These are phyloP conservation scores for Zosterops borbonicus DNA, from an alignment of 2,113 vertebrate genomes.

Conservation along the genomic window DNA sequence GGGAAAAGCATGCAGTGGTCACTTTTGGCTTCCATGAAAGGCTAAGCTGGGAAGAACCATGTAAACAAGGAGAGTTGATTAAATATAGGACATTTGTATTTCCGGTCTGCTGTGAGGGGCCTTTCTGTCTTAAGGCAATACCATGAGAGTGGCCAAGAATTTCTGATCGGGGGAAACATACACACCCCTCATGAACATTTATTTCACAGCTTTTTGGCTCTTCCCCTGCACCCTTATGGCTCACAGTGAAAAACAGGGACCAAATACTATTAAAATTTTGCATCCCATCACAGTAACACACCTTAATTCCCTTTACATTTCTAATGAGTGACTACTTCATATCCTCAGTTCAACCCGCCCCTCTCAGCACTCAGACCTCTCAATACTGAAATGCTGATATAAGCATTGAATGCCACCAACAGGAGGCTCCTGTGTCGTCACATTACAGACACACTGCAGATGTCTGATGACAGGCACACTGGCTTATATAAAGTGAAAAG, in stretches of 20 bases:
- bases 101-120: background rate
- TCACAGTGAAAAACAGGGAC: background rate
- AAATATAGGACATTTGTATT: background rate
- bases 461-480: background rate
- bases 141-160: background rate
- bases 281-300: background rate
- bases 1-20: background rate
- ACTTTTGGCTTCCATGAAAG: background rate
- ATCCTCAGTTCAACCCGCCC: background rate
- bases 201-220: background rate
- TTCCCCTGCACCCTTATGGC: background rate
- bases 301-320: background rate
- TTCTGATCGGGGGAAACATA: background rate
- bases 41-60: background rate
- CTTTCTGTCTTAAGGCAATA: background rate
- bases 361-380: background rate
- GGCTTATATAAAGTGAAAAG: background rate
- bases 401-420: background rate
- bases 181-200: background rate
- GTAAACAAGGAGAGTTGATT: background rate
- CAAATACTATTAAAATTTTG: background rate
- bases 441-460: background rate
- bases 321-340: background rate
- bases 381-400: background rate
- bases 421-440: background rate